Evolutionary conservation across 2,113 vertebrate species (phyloP), one percentile per base, ranked within the genome.

Genomic region (Passer domesticus): DNA sequence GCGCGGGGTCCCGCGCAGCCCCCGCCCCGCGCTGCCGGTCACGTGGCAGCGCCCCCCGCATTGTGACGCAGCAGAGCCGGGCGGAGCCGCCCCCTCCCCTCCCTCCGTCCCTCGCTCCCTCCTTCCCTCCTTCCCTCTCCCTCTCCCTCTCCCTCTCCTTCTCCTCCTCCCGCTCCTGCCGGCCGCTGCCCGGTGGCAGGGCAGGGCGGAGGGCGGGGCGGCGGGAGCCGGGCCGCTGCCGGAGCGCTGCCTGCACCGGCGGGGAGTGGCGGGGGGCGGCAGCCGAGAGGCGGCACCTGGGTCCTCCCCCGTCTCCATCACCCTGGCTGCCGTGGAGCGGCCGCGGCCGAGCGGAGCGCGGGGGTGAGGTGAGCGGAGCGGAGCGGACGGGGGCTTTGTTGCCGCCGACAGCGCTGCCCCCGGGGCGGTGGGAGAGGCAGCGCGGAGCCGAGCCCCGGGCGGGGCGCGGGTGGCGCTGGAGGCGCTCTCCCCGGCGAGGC

Each of bases 201-300:
- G 33, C 72, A 56, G 66, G 66, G 73, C 66, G 20, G 78, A 55
- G 67, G 72, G 78, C 79, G 63, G 64, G 55, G 55, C 55, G 20
- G 31, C 55, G 20, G 55, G 31, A n/a, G 55, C 31, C 31, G 19
- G 31, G 53, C 31, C 30, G 31, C 19, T 33, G 53, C 19, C 53
- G 31, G 31, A 67, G 63, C 37, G 6, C 77, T 58, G 74, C 74
- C 60, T 84, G 53, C 80, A 64, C 33, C 60, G 68, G 55, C 55
- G 74, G 56, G 75, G 80, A 93, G 80, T 63, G 62, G 67, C 74
- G 74, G 60, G 67, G 67, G 55, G 73, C 73, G 91, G 74, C 86
- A 85, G 91, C 62, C 68, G 80, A 58, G 81, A 64, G 86, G 80
- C 69, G 91, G 75, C 68, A 93, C 91, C 91, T 89, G 80, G 80